These are phyloP conservation scores for Hydra vulgaris DNA, from an alignment of 30 jellyfish, hydroid and myxozoan species.

Conservation along the genomic window DNA sequence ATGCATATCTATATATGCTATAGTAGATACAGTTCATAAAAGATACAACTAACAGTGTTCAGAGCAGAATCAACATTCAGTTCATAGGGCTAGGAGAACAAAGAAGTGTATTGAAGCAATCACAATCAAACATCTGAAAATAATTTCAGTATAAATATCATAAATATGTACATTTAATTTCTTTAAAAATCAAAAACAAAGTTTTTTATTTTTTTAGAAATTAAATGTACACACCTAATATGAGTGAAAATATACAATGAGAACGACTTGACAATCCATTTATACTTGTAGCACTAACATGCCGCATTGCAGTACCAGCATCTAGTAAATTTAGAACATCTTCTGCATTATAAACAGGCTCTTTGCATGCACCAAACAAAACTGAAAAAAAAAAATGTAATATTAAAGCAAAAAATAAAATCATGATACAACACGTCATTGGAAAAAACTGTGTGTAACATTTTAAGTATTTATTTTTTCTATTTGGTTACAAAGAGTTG, in stretches of 20 bases:
- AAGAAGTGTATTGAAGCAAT: background rate
- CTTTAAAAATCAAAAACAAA: too few species aligned
- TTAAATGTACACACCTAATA: slow-evolving; percentile 58
- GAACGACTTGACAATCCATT: slow-evolving; percentile 89
- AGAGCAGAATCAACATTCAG: too few species aligned
- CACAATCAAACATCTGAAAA: background rate
- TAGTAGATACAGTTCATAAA: too few species aligned
- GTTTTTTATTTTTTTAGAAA: too few species aligned
- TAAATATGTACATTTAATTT: too few species aligned
- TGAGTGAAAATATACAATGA: slow-evolving; percentile 77
- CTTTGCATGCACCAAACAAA: slow-evolving; percentile 71
- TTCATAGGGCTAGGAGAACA: too few species aligned
- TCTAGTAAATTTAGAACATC: slow-evolving; percentile 65
- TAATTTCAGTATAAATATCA: background rate
- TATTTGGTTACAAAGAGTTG: too few species aligned
- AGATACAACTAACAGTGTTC: too few species aligned
- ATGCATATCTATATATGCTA: too few species aligned
- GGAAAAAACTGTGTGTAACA: background rate
- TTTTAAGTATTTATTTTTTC: background rate
- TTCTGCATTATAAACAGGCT: slow-evolving; percentile 46
- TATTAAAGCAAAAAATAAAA: too few species aligned
- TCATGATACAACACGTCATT: too few species aligned
- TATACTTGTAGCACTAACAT: slow-evolving; percentile 77
- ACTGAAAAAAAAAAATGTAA: slow-evolving; percentile 32
- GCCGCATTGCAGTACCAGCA: slow-evolving; percentile 87